phyloP scores from a whole-genome alignment of 2,888 invertebrate species.

The Pseudococcus longispinus region DNA sequence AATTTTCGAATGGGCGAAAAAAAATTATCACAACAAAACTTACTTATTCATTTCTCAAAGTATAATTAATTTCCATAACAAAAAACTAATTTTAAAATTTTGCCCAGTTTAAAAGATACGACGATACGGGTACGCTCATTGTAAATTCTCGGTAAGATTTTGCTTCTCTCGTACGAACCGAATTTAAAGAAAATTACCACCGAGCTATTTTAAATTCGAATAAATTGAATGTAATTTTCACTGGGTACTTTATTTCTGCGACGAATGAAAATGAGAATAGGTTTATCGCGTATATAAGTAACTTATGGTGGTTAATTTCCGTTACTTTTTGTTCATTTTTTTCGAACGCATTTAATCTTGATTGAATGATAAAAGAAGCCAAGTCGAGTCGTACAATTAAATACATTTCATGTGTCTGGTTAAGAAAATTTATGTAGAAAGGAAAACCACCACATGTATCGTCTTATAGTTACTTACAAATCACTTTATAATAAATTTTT shows the following conservation, averaged over 20 bases:
- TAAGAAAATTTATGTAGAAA: not conserved
- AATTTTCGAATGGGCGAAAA: no score
- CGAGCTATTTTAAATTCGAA: not conserved
- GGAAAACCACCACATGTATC: not conserved
- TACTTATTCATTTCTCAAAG: no score
- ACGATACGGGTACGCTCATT: no score
- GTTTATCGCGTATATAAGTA: not conserved
- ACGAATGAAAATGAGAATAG: not conserved
- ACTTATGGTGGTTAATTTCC: not conserved
- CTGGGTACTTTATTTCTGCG: not conserved
- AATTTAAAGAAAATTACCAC: not conserved
- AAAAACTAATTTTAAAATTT: no score
- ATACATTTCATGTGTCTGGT: not conserved
- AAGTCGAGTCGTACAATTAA: not conserved
- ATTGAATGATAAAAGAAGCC: not conserved
- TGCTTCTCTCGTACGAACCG: not conserved
- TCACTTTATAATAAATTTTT: conserved; percentile 31
- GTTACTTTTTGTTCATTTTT: not conserved
- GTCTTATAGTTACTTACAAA: not conserved
- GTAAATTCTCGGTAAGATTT: no score
- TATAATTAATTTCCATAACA: no score
- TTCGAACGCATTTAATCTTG: not conserved
- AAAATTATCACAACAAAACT: no score
- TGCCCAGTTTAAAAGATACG: no score
- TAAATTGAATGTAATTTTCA: not conserved